phyloP scores from a whole-genome alignment of 2,888 invertebrate genomes.

The Campoletis raptor region DNA sequence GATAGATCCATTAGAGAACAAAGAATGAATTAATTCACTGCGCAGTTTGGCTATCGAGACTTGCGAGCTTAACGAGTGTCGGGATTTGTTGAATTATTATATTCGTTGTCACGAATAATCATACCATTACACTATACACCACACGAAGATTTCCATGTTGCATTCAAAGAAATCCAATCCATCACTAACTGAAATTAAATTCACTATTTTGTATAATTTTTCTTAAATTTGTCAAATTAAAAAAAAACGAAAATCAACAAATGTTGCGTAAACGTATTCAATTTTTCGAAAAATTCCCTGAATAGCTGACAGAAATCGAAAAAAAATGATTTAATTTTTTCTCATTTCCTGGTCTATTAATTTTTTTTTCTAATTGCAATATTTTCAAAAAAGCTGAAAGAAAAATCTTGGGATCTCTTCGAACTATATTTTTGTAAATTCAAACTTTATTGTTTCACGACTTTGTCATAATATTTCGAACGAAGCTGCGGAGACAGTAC shows the following conservation, averaged over 20 bases:
- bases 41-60: slow-evolving; percentile 58
- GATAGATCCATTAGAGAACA: slow-evolving; percentile 57
- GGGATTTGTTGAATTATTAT: slow-evolving; percentile 54
- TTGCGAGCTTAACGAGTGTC: slow-evolving; percentile 1
- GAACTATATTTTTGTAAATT: neutral
- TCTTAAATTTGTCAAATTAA: too few relatives aligned
- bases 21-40: slow-evolving; percentile 52
- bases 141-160: neutral
- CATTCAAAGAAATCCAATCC: neutral
- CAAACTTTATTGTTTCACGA: neutral
- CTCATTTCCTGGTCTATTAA: neutral
- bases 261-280: neutral
- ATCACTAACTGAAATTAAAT: neutral
- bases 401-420: neutral
- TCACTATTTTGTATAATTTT: neutral
- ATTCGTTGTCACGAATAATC: slow-evolving; percentile 12
- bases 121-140: neutral
- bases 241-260: too few relatives aligned
- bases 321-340: neutral
- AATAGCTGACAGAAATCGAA: neutral
- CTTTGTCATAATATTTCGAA: neutral
- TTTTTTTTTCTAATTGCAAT: too few relatives aligned
- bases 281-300: neutral
- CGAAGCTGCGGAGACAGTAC: neutral
- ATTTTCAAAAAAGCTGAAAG: neutral